A percentile compares a stretch with the other conserved stretches of the same genome.
Conservation (phyloP, 2,113 vertebrate species). For the Rhipidura dahli region DNA sequence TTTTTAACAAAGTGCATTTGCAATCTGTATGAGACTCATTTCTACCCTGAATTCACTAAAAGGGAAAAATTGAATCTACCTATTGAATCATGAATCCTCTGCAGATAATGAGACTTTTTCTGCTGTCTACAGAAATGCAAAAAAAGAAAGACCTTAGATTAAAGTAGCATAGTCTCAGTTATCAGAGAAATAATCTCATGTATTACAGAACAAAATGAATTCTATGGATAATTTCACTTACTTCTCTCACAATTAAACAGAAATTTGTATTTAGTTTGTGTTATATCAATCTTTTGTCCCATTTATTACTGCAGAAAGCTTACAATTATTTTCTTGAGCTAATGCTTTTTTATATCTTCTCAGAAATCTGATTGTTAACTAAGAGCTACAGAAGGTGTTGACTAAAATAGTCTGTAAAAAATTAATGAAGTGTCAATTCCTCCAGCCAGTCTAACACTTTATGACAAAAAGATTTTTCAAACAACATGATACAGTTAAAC, state of each 20-base stretch:
- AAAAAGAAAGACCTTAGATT: neutral
- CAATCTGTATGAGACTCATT: neutral
- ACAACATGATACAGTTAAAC: neutral
- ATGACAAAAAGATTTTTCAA: neutral
- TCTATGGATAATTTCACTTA: neutral
- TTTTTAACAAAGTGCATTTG: neutral
- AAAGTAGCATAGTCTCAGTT: neutral
- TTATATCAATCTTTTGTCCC: neutral
- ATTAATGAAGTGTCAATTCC: neutral
- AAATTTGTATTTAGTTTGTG: neutral
- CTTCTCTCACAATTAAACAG: neutral
- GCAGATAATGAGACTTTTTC: neutral
- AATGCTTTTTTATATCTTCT: neutral
- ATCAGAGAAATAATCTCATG: neutral
- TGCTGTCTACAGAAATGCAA: neutral
- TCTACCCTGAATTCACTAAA: neutral
- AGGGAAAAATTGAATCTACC: neutral
- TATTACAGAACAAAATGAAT: neutral
- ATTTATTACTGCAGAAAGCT: neutral
- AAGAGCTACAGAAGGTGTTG: neutral
- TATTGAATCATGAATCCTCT: neutral
- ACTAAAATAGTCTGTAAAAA: neutral
- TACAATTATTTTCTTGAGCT: neutral
- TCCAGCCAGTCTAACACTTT: neutral
- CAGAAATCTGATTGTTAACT: slow-evolving; percentile 1